A percentile compares a stretch with the other conserved stretches of the same genome.
Evolutionary conservation across 2,888 invertebrate species (phyloP).

Genomic region (Drosophila incognita): DNA sequence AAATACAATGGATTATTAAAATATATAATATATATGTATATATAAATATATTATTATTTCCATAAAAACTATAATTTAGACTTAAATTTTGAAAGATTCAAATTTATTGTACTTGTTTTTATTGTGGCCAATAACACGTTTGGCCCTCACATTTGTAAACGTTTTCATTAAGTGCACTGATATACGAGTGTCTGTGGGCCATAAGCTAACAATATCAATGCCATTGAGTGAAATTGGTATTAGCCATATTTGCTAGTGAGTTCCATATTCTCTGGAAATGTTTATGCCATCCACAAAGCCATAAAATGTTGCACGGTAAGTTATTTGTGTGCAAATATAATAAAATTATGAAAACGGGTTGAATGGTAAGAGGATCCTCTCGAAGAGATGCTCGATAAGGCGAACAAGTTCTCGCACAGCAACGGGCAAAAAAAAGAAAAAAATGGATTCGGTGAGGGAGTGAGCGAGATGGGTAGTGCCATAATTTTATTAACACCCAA

Average conservation of each 20-base stretch:
- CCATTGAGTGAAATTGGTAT: slow-evolving; percentile 43
- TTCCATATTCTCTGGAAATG: slow-evolving; percentile 30
- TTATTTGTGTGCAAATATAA: slow-evolving; percentile 75
- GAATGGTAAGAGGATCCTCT: slow-evolving; percentile 68
- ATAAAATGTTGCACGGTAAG: slow-evolving; percentile 61
- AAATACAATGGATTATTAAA: not conserved
- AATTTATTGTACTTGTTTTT: no score
- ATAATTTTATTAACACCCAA: slow-evolving; percentile 77
- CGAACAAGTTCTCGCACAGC: slow-evolving; percentile 47
- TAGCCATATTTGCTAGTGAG: slow-evolving; percentile 6
- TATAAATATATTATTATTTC: not conserved
- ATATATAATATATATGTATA: no score
- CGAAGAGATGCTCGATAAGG: slow-evolving; percentile 47
- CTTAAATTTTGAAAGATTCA: not conserved
- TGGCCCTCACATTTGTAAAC: slow-evolving; percentile 22
- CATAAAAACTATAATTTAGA: not conserved
- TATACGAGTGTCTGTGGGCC: slow-evolving; percentile 37
- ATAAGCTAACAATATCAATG: slow-evolving; percentile 50
- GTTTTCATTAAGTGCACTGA: slow-evolving; percentile 47
- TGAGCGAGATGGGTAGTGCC: slow-evolving; percentile 43
- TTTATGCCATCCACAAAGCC: slow-evolving; percentile 56
- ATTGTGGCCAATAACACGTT: not conserved
- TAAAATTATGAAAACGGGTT: slow-evolving; percentile 72
- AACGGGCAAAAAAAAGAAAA: slow-evolving; percentile 1
- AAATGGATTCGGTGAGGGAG: slow-evolving; percentile 29